Evolutionary conservation across 2,888 invertebrate species (phyloP), one percentile per base, ranked within the genome.

Genomic region (Pimpla rufipes): DNA sequence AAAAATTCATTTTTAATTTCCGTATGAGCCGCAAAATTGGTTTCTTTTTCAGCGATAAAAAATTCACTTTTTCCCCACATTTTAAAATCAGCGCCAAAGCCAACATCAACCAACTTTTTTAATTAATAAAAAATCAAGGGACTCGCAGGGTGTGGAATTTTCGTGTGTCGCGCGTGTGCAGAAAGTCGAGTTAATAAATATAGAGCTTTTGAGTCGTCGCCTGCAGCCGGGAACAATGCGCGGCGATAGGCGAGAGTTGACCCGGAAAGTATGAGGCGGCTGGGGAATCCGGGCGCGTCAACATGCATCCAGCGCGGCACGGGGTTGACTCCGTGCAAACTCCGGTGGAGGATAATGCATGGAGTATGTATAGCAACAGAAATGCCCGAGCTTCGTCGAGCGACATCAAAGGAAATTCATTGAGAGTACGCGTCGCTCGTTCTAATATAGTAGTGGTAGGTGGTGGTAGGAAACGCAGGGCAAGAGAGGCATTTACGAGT

Each of bases 321-420:
- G 18, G 29, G 18, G 67, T 68, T 68, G 55, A 47, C 47, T 68
- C 16, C n/a, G 37, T 62, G 29, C 13, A 7, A 66, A 45, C 50
- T 40, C 11, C 23, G 35, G n/a, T n/a, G n/a, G 18, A 4, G 37
- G 37, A 62, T 35, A 68, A 47, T 23, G 57, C 68, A 40, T 23
- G 50, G 6, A 13, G 64, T 42, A 50, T 52, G 10, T 59, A 62
- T 18, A 62, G 37, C 62, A 45, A 45, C 55, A 55, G 42, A 71
- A 71, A 79, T 66, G 68, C 40, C 68, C 40, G 40, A 70, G 47
- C 68, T 40, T 11, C 47, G 57, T 11, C 47, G 67, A 68, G 68
- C 13, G 55, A 79, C 67, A 79, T 79, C 74, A 79, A 79, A 79
- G 79, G 67, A 79, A 47, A 37, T 79, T 79, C 71, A 73, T 73